These are phyloP conservation scores for Rhinolophus sinicus DNA, from an alignment of 2,113 vertebrate species.

Conservation along the genomic window DNA sequence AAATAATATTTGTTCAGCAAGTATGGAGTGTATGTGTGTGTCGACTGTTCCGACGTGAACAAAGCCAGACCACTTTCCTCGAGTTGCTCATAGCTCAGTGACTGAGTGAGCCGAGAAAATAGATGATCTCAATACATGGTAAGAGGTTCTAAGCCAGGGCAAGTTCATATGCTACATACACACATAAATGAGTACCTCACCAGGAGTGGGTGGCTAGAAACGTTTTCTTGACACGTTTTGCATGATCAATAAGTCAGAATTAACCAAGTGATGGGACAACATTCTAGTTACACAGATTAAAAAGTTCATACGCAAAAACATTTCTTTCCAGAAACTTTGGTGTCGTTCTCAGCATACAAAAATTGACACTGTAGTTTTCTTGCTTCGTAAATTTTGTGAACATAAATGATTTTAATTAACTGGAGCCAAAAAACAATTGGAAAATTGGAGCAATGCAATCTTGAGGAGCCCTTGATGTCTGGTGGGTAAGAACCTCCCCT, in stretches of 20 bases:
- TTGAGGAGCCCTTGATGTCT: neutral
- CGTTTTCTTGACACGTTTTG: neutral
- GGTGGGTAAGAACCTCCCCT: neutral
- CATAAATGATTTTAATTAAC: neutral
- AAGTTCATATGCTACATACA: neutral
- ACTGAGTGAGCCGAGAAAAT: neutral
- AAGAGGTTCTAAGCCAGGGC: neutral
- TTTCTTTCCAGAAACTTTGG: neutral
- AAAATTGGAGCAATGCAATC: neutral
- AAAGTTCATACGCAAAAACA: neutral
- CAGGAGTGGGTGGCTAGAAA: neutral
- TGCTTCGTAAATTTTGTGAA: neutral
- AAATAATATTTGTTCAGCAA: neutral
- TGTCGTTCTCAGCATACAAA: neutral
- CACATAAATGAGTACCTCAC: neutral
- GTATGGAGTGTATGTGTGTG: neutral
- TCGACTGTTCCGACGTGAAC: neutral
- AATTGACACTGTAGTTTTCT: neutral
- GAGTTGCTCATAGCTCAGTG: neutral
- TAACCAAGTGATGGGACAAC: neutral
- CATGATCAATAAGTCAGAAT: neutral
- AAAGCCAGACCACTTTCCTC: neutral
- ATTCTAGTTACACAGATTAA: neutral
- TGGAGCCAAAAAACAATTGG: neutral
- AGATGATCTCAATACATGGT: neutral